phyloP scores from a whole-genome alignment of 2,797 vertebrate genomes.

The Mionectes olivaceus region DNA sequence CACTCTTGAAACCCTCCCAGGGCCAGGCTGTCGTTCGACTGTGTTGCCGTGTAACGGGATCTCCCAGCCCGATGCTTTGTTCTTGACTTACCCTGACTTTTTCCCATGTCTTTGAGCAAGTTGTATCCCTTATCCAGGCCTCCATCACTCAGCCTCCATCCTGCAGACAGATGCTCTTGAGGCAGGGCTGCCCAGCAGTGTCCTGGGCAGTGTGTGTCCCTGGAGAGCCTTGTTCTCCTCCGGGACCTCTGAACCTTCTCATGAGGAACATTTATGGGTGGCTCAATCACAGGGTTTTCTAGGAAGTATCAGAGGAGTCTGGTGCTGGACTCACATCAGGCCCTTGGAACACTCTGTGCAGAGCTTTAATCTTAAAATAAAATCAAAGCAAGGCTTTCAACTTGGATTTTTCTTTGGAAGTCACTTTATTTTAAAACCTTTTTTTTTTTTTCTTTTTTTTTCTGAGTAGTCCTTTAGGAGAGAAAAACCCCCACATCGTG shows the following conservation, averaged over 20 bases:
- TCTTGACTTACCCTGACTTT: constrained; percentile 29
- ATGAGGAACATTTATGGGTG: not conserved
- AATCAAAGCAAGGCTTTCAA: constrained; percentile 8
- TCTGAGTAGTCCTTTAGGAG: not conserved
- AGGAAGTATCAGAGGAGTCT: not conserved
- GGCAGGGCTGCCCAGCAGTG: not conserved
- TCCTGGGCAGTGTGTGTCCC: not conserved
- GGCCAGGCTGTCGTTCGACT: not conserved
- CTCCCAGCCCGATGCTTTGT: not conserved
- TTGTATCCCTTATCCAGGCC: accelerated
- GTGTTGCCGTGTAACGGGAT: not conserved
- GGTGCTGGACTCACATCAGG: not conserved
- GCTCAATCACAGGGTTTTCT: not conserved
- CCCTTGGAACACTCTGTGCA: not conserved
- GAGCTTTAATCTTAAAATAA: not conserved
- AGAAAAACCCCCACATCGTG: not conserved
- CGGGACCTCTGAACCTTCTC: not conserved
- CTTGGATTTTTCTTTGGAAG: not conserved
- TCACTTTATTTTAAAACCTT: not conserved
- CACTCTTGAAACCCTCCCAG: not conserved
- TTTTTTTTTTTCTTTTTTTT: not conserved
- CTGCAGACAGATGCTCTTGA: not conserved
- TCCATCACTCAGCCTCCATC: not conserved
- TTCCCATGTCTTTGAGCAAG: accelerated
- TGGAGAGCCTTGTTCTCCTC: not conserved